Evolutionary conservation across 92 coral and sea anemone genomes (phyloP).

Genomic region (Parazoanthus darwini): DNA sequence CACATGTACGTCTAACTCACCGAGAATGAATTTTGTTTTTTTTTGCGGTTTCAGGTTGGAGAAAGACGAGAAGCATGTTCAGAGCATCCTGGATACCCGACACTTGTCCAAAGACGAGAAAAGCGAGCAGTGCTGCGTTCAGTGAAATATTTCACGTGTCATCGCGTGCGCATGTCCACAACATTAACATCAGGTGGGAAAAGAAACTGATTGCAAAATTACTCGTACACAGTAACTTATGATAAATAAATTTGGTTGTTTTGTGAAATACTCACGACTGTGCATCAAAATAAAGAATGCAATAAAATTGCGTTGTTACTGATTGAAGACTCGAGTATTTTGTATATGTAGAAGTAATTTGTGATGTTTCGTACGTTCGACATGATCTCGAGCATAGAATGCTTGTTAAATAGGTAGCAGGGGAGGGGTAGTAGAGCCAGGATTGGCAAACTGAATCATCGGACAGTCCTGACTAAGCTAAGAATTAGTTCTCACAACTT

Average conservation of each 20-base stretch:
- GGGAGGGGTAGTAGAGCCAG: too few relatives aligned
- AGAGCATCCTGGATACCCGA: conserved; percentile 20
- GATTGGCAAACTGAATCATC: too few relatives aligned
- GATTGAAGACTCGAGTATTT: not conserved
- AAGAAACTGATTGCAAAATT: not conserved
- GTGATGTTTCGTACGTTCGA: too few relatives aligned
- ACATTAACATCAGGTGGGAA: not conserved
- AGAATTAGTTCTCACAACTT: too few relatives aligned
- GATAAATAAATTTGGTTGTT: not conserved
- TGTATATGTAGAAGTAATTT: too few relatives aligned
- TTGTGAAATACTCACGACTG: not conserved
- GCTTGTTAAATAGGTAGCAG: too few relatives aligned
- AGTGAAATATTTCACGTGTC: not conserved
- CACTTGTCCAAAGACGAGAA: conserved; percentile 30
- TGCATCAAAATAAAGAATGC: not conserved
- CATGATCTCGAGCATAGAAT: too few relatives aligned
- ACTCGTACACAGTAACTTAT: conserved; percentile 6
- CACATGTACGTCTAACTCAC: too few relatives aligned
- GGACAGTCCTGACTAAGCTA: too few relatives aligned
- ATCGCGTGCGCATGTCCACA: conserved; percentile 2
- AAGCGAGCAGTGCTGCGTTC: conserved; percentile 34
- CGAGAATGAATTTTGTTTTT: not conserved
- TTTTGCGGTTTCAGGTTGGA: conserved; percentile 4
- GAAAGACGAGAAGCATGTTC: conserved; percentile 38
- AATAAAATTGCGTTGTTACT: conserved; percentile 10